Evolutionary conservation across 2,797 vertebrate species (phyloP).

Genomic region (Ara ararauna): DNA sequence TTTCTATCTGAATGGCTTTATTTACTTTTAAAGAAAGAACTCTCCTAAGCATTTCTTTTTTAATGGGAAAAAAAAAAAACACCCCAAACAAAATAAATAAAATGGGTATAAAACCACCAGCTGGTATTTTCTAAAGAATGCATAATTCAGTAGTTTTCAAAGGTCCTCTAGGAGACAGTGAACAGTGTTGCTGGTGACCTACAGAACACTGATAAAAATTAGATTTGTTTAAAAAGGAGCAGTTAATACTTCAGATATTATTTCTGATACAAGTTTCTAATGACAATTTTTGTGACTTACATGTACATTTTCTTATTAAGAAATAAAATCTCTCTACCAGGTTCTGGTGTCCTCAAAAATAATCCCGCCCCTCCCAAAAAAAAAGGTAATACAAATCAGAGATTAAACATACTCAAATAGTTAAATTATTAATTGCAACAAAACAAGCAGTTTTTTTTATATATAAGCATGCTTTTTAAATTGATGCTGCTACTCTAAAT

Average conservation of each 20-base stretch:
- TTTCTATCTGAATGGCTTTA: neutral
- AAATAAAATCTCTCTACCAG: neutral
- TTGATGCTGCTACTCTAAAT: neutral
- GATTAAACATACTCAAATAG: neutral
- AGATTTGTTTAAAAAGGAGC: neutral
- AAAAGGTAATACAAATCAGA: neutral
- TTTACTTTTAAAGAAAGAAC: neutral
- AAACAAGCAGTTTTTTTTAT: neutral
- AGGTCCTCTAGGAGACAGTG: neutral
- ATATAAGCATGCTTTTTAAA: neutral
- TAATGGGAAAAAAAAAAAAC: neutral
- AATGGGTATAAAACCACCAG: neutral
- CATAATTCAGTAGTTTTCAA: neutral
- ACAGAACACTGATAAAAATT: neutral
- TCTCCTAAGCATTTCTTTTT: neutral
- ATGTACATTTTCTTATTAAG: neutral
- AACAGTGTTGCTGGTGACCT: neutral
- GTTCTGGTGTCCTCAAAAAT: neutral
- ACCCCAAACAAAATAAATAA: neutral
- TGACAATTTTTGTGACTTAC: neutral
- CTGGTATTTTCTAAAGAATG: neutral
- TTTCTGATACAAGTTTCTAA: neutral
- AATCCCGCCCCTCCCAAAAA: neutral
- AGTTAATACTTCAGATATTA: neutral
- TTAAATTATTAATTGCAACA: neutral